These are phyloP conservation scores for Lepisosteus oculatus DNA, from an alignment of 2,113 vertebrate species.

Conservation along the genomic window DNA sequence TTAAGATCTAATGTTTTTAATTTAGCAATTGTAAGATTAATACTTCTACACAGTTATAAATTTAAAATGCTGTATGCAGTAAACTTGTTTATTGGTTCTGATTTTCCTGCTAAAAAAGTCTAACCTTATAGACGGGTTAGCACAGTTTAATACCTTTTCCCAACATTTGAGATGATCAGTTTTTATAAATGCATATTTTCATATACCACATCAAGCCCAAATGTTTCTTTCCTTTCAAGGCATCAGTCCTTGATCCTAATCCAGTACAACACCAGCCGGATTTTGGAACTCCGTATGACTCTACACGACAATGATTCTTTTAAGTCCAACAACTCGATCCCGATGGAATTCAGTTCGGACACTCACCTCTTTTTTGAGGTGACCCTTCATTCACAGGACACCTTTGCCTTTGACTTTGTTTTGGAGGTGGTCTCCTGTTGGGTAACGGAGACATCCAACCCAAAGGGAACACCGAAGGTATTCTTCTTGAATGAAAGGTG, in stretches of 20 bases:
- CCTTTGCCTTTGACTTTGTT: conserved; percentile 40
- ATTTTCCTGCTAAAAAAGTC: no score
- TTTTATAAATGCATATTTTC: no score
- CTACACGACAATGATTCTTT: conserved; percentile 40
- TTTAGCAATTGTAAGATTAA: no score
- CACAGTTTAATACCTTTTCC: no score
- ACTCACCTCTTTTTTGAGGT: conserved; percentile 56
- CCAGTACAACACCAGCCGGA: conserved; percentile 43
- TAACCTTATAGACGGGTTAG: no score
- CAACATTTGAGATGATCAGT: no score
- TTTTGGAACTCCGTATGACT: conserved; percentile 47
- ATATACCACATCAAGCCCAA: no score
- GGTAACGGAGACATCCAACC: conserved; percentile 48
- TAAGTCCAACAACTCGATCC: conserved; percentile 4
- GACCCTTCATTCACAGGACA: conserved; percentile 37
- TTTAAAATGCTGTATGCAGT: no score
- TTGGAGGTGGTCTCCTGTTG: conserved; percentile 57
- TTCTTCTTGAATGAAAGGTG: conserved; percentile 52
- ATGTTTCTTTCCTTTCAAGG: conserved; percentile 31
- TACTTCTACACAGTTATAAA: no score
- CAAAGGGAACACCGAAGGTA: conserved; percentile 28
- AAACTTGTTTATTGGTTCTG: no score
- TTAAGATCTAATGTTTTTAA: no score
- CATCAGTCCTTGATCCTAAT: conserved; percentile 36
- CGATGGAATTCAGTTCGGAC: conserved; percentile 5